Conservation (phyloP, 2,888 invertebrate genomes). For the Poecilus cupreus region DNA sequence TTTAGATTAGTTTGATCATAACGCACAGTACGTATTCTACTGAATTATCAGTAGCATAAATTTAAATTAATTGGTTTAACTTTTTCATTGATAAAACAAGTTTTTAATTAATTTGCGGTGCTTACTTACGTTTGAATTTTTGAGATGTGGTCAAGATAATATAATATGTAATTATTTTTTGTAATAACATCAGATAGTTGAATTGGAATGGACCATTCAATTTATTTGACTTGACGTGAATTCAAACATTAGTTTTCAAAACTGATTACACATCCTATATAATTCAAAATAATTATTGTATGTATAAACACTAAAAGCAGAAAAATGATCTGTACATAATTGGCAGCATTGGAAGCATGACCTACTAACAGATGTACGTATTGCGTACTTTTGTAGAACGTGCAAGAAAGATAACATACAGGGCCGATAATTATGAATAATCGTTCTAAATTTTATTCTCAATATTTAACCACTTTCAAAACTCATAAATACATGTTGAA, state of each 20-base stretch:
- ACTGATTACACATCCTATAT: not conserved
- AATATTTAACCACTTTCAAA: slow-evolving; percentile 44
- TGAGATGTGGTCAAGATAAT: not conserved
- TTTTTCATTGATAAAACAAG: slow-evolving; percentile 4
- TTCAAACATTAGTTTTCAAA: not conserved
- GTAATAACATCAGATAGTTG: not conserved
- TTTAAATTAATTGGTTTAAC: not conserved
- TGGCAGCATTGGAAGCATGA: slow-evolving; percentile 14
- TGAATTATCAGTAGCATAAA: not conserved
- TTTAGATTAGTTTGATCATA: not conserved
- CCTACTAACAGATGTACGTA: slow-evolving; percentile 35
- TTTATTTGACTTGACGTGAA: not conserved
- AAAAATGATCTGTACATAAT: slow-evolving; percentile 35
- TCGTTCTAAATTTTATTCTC: slow-evolving; percentile 43
- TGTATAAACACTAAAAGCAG: slow-evolving; percentile 34
- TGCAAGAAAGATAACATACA: slow-evolving; percentile 39
- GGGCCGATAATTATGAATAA: slow-evolving; percentile 37
- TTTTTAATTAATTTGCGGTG: not conserved
- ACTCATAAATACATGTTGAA: slow-evolving; percentile 1
- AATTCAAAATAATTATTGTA: slow-evolving; percentile 24
- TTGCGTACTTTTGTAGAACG: slow-evolving; percentile 36
- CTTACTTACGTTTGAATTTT: not conserved
- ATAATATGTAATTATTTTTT: not conserved
- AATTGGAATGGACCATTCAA: not conserved
- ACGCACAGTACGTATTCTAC: not conserved